Evolutionary conservation across 2,113 vertebrate species (phyloP).

Genomic region (Prinia subflava): DNA sequence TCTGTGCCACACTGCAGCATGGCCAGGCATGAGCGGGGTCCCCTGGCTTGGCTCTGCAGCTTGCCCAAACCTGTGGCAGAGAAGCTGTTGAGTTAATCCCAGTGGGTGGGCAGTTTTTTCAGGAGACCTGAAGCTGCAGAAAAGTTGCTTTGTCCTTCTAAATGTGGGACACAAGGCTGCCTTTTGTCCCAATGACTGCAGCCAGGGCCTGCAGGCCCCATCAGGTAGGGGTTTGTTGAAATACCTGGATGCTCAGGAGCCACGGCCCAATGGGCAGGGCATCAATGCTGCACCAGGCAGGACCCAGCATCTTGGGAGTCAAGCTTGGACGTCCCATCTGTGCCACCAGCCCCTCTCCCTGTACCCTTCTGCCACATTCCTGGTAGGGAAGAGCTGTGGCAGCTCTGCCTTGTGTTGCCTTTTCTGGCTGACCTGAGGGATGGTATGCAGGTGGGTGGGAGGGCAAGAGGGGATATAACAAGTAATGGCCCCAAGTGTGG

Average conservation of each 20-base stretch:
- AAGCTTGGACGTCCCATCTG: rapidly evolving
- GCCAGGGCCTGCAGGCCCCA: not conserved
- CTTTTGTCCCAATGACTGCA: not conserved
- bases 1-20: not conserved
- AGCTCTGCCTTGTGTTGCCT: not conserved
- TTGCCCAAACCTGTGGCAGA: not conserved
- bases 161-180: not conserved
- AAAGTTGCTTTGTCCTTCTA: not conserved
- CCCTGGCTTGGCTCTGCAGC: not conserved
- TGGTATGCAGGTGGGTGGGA: not conserved
- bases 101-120: not conserved
- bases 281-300: not conserved
- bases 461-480: slow-evolving; percentile 41
- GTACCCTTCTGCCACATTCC: not conserved
- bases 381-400: not conserved
- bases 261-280: not conserved
- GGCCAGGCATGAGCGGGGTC: rapidly evolving
- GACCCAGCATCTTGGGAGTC: not conserved
- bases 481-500: slow-evolving; percentile 67
- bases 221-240: not conserved
- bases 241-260: not conserved
- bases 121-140: not conserved
- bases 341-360: not conserved
- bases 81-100: not conserved
- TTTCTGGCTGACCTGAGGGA: not conserved